These are phyloP conservation scores for Chrysotoxum bicinctum DNA, from an alignment of 2,888 invertebrate genomes.

Conservation along the genomic window DNA sequence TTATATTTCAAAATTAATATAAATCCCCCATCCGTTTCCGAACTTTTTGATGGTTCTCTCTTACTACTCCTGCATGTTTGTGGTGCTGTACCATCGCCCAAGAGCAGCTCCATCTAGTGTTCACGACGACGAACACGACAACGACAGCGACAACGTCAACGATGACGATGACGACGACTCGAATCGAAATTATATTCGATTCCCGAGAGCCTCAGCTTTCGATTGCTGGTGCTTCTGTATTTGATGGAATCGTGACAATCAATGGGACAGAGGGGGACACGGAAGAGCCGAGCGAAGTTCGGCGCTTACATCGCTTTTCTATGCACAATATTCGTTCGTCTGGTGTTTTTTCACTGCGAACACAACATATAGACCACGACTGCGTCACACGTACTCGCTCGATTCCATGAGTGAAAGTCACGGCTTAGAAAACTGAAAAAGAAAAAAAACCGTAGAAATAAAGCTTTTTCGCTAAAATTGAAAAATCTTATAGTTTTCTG, in stretches of 20 bases:
- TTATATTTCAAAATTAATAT: constrained; percentile 74
- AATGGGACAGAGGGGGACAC: constrained; percentile 23
- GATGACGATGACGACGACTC: constrained; percentile 40
- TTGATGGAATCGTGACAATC: constrained; percentile 64
- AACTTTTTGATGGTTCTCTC: constrained; percentile 15
- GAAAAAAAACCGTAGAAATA: too few relatives aligned
- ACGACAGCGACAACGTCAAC: constrained; percentile 15
- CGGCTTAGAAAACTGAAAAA: too few relatives aligned
- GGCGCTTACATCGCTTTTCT: constrained; percentile 39
- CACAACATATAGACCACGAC: not conserved
- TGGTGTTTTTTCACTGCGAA: not conserved
- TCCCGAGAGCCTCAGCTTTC: constrained; percentile 68
- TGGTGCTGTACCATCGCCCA: constrained; percentile 16
- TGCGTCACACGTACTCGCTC: not conserved
- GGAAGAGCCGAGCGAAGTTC: constrained; percentile 28
- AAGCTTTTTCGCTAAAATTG: too few relatives aligned
- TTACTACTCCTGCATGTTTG: not conserved
- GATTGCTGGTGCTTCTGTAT: constrained; percentile 59
- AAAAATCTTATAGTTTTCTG: too few relatives aligned
- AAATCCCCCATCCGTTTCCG: constrained; percentile 66
- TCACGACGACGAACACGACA: constrained; percentile 31
- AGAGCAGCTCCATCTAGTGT: constrained; percentile 32
- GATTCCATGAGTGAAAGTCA: not conserved
- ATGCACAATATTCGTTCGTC: constrained; percentile 20
- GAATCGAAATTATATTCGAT: constrained; percentile 71